These are phyloP conservation scores for Ctena decussata DNA, from an alignment of 2,888 invertebrate genomes.

Conservation along the genomic window DNA sequence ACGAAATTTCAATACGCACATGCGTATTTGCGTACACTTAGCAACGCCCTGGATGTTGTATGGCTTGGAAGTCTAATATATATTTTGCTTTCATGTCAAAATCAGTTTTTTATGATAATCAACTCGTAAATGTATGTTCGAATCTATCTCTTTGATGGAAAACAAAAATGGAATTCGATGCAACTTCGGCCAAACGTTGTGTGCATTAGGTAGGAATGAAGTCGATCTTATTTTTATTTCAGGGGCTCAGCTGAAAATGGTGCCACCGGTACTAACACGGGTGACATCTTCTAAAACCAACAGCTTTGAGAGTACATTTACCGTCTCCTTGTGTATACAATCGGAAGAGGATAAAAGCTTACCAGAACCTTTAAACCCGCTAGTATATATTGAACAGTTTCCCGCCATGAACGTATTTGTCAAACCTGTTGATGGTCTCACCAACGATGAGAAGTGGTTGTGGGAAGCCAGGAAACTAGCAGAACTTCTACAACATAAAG, in stretches of 20 bases:
- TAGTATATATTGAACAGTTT: constrained; percentile 43
- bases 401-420: constrained; percentile 59
- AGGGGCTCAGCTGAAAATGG: constrained; percentile 39
- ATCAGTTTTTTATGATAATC: too few species aligned
- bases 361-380: constrained; percentile 29
- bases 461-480: constrained; percentile 39
- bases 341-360: neutral
- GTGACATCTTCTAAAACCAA: constrained; percentile 10
- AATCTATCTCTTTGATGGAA: too few species aligned
- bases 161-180: too few species aligned
- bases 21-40: too few species aligned
- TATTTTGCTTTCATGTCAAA: too few species aligned
- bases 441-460: constrained; percentile 52
- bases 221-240: neutral
- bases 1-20: too few species aligned
- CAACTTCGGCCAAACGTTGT: too few species aligned
- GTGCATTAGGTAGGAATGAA: too few species aligned
- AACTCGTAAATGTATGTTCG: too few species aligned
- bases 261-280: constrained; percentile 52
- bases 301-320: constrained; percentile 47
- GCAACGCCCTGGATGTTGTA: too few species aligned
- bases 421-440: constrained; percentile 44
- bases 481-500: constrained; percentile 27
- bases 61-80: too few species aligned
- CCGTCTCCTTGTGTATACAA: constrained; percentile 35